phyloP scores from a whole-genome alignment of 2,888 invertebrate species.

The Nemapogon koenigi region DNA sequence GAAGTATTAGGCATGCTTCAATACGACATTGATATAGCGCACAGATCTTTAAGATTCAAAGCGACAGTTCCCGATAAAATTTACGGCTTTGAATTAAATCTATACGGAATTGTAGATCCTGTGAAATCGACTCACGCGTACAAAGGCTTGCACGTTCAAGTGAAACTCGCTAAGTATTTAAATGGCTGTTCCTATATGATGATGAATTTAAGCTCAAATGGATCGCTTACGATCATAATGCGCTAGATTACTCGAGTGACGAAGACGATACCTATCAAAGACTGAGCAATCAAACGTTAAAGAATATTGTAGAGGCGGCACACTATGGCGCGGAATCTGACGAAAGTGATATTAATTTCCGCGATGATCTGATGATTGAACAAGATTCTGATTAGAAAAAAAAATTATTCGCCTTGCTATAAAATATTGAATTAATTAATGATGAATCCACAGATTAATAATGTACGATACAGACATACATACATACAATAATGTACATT shows the following conservation, averaged over 20 bases:
- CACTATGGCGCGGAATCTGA: slow-evolving; percentile 27
- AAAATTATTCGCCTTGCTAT: no score
- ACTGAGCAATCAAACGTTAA: slow-evolving; percentile 17
- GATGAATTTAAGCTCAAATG: slow-evolving; percentile 30
- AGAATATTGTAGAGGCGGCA: slow-evolving; percentile 22
- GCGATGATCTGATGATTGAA: slow-evolving; percentile 29
- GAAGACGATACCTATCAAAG: slow-evolving; percentile 23
- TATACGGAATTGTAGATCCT: slow-evolving; percentile 37
- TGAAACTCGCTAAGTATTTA: slow-evolving; percentile 32
- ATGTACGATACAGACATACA: no score
- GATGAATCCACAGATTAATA: no score
- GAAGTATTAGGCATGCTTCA: slow-evolving; percentile 32
- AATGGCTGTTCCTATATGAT: slow-evolving; percentile 38
- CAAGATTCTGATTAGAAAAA: no score
- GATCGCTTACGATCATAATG: slow-evolving; percentile 25
- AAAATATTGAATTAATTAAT: no score
- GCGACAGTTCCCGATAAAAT: slow-evolving; percentile 25
- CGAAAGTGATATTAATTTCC: slow-evolving; percentile 22
- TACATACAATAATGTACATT: no score
- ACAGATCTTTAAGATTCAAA: no score
- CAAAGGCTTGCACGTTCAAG: slow-evolving; percentile 42
- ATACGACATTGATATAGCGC: slow-evolving; percentile 37
- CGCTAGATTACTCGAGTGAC: slow-evolving; percentile 35
- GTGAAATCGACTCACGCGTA: slow-evolving; percentile 28
- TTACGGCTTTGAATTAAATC: slow-evolving; percentile 40